Conservation (phyloP, 1,140 invertebrate genomes). For the Diuraphis noxia region DNA sequence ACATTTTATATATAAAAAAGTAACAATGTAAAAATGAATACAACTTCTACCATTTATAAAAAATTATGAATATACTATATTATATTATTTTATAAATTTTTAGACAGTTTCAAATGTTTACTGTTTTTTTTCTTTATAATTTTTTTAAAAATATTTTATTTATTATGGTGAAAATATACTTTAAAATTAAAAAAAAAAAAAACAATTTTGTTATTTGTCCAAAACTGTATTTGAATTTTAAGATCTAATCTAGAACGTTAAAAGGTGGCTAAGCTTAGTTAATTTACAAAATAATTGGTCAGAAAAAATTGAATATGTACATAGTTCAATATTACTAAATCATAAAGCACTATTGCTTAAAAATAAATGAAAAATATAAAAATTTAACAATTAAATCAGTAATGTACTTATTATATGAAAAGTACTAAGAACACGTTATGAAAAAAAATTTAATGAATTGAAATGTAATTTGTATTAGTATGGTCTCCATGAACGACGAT, state of each 20-base stretch:
- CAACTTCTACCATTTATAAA: not conserved
- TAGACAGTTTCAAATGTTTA: not conserved
- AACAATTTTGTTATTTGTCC: not conserved
- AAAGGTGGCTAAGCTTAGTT: not conserved
- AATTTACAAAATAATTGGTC: conserved; percentile 35
- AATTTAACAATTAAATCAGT: not conserved
- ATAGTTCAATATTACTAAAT: not conserved
- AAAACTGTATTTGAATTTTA: not conserved
- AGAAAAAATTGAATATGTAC: conserved; percentile 21
- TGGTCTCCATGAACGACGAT: conserved; percentile 42
- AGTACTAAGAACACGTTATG: not conserved
- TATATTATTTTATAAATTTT: not conserved
- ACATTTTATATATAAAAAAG: not conserved
- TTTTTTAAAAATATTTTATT: not conserved
- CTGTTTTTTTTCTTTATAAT: not conserved
- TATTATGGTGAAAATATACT: not conserved
- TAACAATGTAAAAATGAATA: not conserved
- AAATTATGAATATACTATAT: not conserved
- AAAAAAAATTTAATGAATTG: not conserved
- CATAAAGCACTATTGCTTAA: not conserved
- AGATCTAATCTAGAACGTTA: not conserved
- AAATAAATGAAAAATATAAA: conserved; percentile 26
- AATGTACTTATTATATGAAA: not conserved
- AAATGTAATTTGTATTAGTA: conserved; percentile 1
- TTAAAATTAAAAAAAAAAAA: not conserved